Base-by-base conservation (phyloP, 37 sponge, comb jelly and placozoan species). In the Geodia barretti region DNA sequence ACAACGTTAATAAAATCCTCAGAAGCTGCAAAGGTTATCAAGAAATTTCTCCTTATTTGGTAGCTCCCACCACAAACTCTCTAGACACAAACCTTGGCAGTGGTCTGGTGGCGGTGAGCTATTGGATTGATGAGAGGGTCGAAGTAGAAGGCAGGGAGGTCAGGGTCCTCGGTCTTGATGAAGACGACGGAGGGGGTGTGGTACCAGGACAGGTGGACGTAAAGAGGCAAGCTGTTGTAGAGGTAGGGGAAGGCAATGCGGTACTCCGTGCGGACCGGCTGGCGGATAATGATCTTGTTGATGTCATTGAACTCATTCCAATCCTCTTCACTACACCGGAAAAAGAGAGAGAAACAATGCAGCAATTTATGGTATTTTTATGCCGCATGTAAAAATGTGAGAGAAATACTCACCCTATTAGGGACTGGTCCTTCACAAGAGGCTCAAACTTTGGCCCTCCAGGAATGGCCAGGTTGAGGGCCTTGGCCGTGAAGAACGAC, bases 231-330 rank as follows among this genome's bases (percentile, higher is more conserved):
- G 70, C 90, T 93, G 88, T 98, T 98, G 88, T 98, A 98, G 47
- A 98, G 87, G 71, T 95, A 98, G 38, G 99, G 99, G 82, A 98
- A 98, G 37, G 95, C 93, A 26, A 98, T 98, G 25, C 99, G 68
- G 81, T 98, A 98, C 86, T 98, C 99, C 24, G 99, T 98, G 14
- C 99, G 84, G 40, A 98, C 82, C 20, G 95, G 99, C 68, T 94
- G 95, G 35, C 99, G 79, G 73, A 98, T 98, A 31, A 98, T 98
- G 75, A 98, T 98, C 93, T 98, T 98, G 93, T 98, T 98, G 72
- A 98, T 96, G 68, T 98, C 99, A 79, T 98, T 98, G 86, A 98
- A 98, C 84, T 98, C 99, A 79, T 98, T 98, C 99, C 99, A 98
- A 54, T 98, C 99, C 72, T 98, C 99, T 61, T 98, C 99, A 40